Evolutionary conservation across 2,797 vertebrate genomes (phyloP), one percentile per base, ranked within the genome.

Genomic region (Leptoclinus maculatus): DNA sequence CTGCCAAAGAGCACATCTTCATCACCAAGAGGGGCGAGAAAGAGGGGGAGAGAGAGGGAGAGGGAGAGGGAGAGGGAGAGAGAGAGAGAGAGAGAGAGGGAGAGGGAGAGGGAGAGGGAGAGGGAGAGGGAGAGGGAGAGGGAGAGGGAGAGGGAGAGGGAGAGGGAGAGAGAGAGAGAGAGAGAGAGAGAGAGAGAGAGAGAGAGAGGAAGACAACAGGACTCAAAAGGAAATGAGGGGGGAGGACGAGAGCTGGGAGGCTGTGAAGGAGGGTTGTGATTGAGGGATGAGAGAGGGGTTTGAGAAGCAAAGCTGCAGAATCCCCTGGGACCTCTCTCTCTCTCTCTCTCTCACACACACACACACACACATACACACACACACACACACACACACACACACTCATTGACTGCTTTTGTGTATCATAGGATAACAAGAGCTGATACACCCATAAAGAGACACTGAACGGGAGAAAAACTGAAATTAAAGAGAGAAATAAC

Each of bases 211-310:
- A 39, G 27, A 77, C 69, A 79, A 66, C 67, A 68, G 45, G 38
- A 71, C 65, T 80, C 41, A 78, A 83, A 85, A 86, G 36, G 71
- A 84, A 80, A 80, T 53, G 66, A 80, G 73, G 65, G 66, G 57
- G 68, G 63, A 74, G 57, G 69, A 79, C 10, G 41, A 79, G 41
- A 73, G 79, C 69, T 57, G 2, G 12, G 71, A 45, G 57, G 60
- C 29, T 63, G 56, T 47, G 66, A 79, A 77, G 78, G 56, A 71
- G 71, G 75, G 70, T 29, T 78, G 69, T 78, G 83, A 87, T 75
- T 82, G 80, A 88, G 80, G 83, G 70, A 86, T 74, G 78, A 83
- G 59, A 76, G 71, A 74, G 27, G 38, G 78, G 62, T 76, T 82
- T 54, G 70, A 84, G 59, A 76, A 56, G 76, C 76, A 78, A 83